Evolutionary conservation across 2,113 vertebrate species (phyloP), one percentile per base, ranked within the genome.

Genomic region (Vimba vimba): DNA sequence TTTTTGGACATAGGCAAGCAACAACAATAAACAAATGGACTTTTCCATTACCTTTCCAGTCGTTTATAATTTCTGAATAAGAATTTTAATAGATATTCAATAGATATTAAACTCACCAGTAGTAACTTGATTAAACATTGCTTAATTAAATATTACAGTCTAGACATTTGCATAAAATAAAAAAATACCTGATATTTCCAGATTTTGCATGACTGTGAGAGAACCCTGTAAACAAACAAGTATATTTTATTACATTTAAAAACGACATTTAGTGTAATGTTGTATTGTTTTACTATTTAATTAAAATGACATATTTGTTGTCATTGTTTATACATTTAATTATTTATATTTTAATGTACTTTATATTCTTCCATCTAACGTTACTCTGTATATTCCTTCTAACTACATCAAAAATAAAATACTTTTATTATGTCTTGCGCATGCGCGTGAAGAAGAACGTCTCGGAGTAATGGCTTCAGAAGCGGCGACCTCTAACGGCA

Each of bases 401-500:
- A 17, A 17, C 17, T 15, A 52, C 50, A 43, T 43, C 2, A 15
- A n/a, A 33, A 59, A 57, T 8, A 43, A 60, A 59, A 59, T 0
- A n/a, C 27, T 39, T 43, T 43, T 60, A 36, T 79, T 79, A 12
- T 62, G 12, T 11, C 1, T 80, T 27, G 23, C 78, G 33, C 77
- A 43, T 19, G 77, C 77, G 33, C 23, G 30, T 62, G 6, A 1
- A 9, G 4, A 17, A n/a, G 36, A 19, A 12, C 6, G 43, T 75
- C 30, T 59, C 23, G 12, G 4, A 69, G 73, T 6, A 25, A 89
- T 87, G 86, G 85, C 84, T 86, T 87, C 77, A 68, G 85, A 79
- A 39, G 87, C 88, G 89, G 89, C 89, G 90, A 89, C 91, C 88
- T 88, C 91, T 89, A 89, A 86, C 68, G 91, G 89, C 52, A 62